phyloP scores from a whole-genome alignment of 1,140 invertebrate genomes.

The Drosophila kikkawai region DNA sequence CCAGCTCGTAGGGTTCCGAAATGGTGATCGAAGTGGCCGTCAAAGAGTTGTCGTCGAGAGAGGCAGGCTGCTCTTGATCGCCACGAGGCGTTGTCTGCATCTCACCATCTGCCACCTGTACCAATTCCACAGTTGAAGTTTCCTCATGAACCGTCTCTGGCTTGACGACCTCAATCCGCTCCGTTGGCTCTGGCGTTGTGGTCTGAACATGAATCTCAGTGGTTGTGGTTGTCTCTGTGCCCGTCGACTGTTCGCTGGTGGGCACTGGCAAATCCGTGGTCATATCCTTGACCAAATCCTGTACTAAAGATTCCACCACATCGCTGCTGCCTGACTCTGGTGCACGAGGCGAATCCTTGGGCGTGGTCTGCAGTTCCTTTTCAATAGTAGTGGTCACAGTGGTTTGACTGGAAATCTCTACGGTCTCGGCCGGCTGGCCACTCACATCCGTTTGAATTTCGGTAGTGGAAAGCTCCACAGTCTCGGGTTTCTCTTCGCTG shows the following conservation, averaged over 20 bases:
- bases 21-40: conserved; percentile 81
- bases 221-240: conserved; percentile 75
- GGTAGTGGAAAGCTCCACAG: conserved; percentile 39
- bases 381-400: conserved; percentile 86
- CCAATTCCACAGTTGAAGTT: conserved; percentile 47
- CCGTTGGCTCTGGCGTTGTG: conserved; percentile 73
- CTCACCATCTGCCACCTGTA: conserved; percentile 81
- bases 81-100: conserved; percentile 85
- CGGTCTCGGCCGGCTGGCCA: conserved; percentile 80
- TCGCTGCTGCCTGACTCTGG: conserved; percentile 59
- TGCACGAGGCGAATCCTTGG: conserved; percentile 79
- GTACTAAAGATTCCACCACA: conserved; percentile 68
- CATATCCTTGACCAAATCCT: conserved; percentile 84
- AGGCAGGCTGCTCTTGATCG: conserved; percentile 55
- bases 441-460: conserved; percentile 82
- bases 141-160: conserved; percentile 47
- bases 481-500: conserved; percentile 20
- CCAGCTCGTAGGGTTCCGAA: conserved; percentile 88
- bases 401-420: conserved; percentile 87
- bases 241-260: conserved; percentile 69
- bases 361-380: conserved; percentile 86
- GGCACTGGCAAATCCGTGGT: conserved; percentile 73
- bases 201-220: conserved; percentile 85
- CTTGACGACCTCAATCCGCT: conserved; percentile 19
- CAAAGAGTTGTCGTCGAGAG: conserved; percentile 67